A percentile compares a stretch with the other conserved stretches of the same genome.
phyloP scores from a whole-genome alignment of 2,113 vertebrate genomes.

The Craseonycteris thonglongyai region DNA sequence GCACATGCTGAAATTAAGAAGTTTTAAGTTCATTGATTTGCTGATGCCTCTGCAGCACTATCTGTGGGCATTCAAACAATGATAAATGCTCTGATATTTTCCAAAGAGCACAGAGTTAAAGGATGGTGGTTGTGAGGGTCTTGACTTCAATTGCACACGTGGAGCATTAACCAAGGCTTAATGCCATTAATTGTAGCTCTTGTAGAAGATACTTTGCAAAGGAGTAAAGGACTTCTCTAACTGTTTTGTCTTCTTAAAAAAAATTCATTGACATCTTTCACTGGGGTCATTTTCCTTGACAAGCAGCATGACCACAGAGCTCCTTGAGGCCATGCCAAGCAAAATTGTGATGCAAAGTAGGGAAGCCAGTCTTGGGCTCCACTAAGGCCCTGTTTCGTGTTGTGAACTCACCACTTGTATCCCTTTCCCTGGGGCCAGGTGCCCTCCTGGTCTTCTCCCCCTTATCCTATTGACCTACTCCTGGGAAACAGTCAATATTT shows the following conservation, averaged over 20 bases:
- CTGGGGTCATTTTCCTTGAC: not conserved
- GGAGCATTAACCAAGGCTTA: not conserved
- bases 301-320: not conserved
- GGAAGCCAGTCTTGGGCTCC: not conserved
- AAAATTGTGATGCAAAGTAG: not conserved
- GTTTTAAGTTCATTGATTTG: not conserved
- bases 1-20: not conserved
- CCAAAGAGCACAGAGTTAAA: not conserved
- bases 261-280: not conserved
- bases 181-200: not conserved
- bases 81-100: not conserved
- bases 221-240: not conserved
- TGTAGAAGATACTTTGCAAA: not conserved
- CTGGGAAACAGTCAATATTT: not conserved
- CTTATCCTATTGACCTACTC: not conserved
- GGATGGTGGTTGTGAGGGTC: not conserved
- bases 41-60: not conserved
- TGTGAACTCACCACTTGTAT: accelerated
- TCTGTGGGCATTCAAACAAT: not conserved
- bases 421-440: not conserved
- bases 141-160: not conserved
- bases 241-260: not conserved
- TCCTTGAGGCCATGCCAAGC: not conserved
- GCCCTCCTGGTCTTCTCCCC: not conserved
- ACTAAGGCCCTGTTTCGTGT: not conserved